phyloP scores from a whole-genome alignment of 2,113 vertebrate species.

The Sylvia atricapilla region DNA sequence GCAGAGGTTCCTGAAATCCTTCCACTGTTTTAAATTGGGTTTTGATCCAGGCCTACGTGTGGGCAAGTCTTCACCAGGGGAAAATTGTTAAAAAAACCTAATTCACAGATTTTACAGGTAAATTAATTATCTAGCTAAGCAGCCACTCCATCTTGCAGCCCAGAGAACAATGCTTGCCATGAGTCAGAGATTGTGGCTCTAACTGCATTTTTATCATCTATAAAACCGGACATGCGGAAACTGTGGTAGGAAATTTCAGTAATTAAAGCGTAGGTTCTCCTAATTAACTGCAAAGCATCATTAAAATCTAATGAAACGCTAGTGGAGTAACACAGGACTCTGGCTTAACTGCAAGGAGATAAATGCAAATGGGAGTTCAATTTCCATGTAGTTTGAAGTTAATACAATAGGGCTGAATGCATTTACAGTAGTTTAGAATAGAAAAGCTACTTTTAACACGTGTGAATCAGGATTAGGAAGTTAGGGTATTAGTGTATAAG shows the following conservation, averaged over 20 bases:
- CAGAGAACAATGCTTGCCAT: conserved; percentile 47
- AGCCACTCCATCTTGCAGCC: conserved; percentile 7
- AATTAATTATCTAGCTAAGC: conserved; percentile 37
- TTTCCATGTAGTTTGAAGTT: background rate
- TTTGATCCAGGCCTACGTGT: background rate
- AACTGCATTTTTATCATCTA: conserved; percentile 53
- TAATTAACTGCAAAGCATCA: conserved; percentile 61
- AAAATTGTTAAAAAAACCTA: conserved; percentile 20
- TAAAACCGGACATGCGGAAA: conserved; percentile 63
- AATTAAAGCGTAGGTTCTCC: conserved; percentile 55
- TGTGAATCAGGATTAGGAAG: background rate
- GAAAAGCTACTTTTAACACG: background rate
- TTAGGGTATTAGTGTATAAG: conserved; percentile 18
- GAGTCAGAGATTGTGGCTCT: conserved; percentile 26
- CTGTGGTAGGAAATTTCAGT: conserved; percentile 55
- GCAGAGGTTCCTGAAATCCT: conserved; percentile 19
- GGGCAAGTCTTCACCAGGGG: conserved; percentile 8
- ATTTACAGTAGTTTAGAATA: background rate
- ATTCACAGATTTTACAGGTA: conserved; percentile 29
- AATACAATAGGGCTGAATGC: background rate
- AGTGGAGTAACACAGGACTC: conserved; percentile 14
- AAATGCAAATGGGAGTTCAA: conserved; percentile 32
- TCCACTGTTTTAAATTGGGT: background rate
- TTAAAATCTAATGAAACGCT: conserved; percentile 58
- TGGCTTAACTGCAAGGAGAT: conserved; percentile 28